phyloP scores from a whole-genome alignment of 1,140 invertebrate genomes.

The Elysia chlorotica region DNA sequence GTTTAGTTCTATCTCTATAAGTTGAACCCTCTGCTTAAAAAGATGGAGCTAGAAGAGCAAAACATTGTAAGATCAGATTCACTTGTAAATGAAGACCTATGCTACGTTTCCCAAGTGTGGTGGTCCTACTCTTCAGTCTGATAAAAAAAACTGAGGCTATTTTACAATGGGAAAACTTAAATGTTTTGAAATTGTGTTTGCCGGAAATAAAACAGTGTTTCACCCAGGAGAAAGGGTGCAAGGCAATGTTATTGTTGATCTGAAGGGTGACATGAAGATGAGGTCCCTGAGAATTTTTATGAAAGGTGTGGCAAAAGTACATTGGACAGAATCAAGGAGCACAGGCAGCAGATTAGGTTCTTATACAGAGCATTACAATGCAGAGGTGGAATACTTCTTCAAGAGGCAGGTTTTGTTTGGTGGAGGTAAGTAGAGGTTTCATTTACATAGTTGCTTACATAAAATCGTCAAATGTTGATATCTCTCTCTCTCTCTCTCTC shows the following conservation, averaged over 20 bases:
- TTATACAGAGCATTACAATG: slow-evolving; percentile 66
- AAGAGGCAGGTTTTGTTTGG: slow-evolving; percentile 64
- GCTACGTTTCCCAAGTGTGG: too few relatives aligned
- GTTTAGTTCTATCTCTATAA: too few relatives aligned
- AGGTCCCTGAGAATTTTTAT: slow-evolving; percentile 62
- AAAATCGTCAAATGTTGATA: too few relatives aligned
- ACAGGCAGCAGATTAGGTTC: slow-evolving; percentile 63
- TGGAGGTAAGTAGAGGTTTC: too few relatives aligned
- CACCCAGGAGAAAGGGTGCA: slow-evolving; percentile 63
- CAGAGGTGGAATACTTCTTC: slow-evolving; percentile 65
- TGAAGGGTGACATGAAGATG: slow-evolving; percentile 65
- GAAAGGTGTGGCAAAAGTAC: slow-evolving; percentile 64
- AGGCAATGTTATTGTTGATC: slow-evolving; percentile 63
- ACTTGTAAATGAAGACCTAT: too few relatives aligned
- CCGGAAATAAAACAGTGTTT: slow-evolving; percentile 62
- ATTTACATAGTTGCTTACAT: too few relatives aligned
- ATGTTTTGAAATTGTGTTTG: slow-evolving; percentile 63
- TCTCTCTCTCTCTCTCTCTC: background rate
- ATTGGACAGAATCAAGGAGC: slow-evolving; percentile 65
- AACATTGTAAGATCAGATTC: too few relatives aligned
- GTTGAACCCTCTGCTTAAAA: too few relatives aligned
- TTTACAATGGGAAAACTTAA: slow-evolving; percentile 63
- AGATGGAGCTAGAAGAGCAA: too few relatives aligned
- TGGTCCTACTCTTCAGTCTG: too few relatives aligned
- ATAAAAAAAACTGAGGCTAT: background rate